Evolutionary conservation across 2,113 vertebrate genomes (phyloP).

Genomic region (Pomatorhinus ruficollis): DNA sequence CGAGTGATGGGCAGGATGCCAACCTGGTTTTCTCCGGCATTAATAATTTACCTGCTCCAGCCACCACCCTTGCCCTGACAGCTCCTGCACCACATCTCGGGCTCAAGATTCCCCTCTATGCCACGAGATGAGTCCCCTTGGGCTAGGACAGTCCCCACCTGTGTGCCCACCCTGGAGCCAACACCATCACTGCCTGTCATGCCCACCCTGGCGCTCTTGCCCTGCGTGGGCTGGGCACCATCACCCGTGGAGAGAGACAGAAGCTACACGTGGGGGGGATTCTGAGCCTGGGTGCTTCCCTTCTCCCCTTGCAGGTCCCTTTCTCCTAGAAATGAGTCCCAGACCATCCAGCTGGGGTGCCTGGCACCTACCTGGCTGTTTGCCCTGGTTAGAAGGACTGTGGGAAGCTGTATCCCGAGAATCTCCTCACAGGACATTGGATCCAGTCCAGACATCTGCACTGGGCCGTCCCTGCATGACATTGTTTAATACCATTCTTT

Average conservation of each 20-base stretch:
- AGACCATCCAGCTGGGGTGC: too few species aligned
- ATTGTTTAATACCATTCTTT: not conserved
- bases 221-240: not conserved
- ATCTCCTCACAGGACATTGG: not conserved
- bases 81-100: not conserved
- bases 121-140: fast-evolving
- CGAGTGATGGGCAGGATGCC: not conserved
- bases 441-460: fast-evolving
- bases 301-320: not conserved
- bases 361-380: not conserved
- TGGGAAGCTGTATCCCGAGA: not conserved
- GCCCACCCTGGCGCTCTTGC: not conserved
- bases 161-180: not conserved
- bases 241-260: not conserved
- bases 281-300: not conserved
- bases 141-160: not conserved
- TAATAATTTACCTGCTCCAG: conserved; percentile 46
- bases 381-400: not conserved
- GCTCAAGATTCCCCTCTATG: not conserved
- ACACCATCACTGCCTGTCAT: not conserved
- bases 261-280: fast-evolving
- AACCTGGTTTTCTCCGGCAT: not conserved
- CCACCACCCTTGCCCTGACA: not conserved
- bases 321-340: not conserved
- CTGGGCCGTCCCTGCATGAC: fast-evolving